phyloP scores from a whole-genome alignment of 2,113 vertebrate genomes.

The Progne subis region DNA sequence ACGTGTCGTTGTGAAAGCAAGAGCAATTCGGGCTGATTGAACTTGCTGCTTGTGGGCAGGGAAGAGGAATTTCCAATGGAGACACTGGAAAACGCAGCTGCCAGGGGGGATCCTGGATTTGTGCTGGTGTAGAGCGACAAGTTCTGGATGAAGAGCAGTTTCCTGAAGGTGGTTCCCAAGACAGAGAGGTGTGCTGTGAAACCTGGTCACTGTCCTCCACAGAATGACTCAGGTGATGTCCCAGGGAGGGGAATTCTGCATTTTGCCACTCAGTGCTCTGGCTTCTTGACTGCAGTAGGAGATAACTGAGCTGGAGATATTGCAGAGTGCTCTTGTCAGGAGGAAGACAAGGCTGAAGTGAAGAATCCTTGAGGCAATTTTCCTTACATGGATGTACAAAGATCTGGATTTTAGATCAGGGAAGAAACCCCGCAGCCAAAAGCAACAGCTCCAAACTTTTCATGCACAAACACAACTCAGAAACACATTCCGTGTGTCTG shows the following conservation, averaged over 20 bases:
- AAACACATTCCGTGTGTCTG: accelerated
- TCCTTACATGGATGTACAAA: background rate
- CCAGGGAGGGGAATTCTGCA: accelerated
- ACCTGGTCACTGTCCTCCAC: background rate
- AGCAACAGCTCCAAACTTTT: background rate
- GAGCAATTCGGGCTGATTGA: background rate
- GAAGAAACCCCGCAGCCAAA: background rate
- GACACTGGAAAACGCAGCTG: background rate
- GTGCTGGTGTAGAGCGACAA: background rate
- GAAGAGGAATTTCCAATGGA: background rate
- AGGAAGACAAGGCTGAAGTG: background rate
- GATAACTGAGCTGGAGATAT: accelerated
- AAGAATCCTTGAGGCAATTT: background rate
- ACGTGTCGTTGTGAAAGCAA: background rate
- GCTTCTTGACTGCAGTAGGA: background rate
- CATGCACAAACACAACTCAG: background rate
- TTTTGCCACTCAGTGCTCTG: background rate
- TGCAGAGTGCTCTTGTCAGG: background rate
- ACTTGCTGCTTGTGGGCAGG: background rate
- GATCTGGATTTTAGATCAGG: background rate
- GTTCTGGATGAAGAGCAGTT: background rate
- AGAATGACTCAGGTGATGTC: accelerated
- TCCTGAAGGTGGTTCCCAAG: background rate
- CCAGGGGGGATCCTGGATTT: background rate
- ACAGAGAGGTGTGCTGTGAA: background rate